phyloP scores from a whole-genome alignment of 2,888 invertebrate genomes.

The Oscheius sp. region DNA sequence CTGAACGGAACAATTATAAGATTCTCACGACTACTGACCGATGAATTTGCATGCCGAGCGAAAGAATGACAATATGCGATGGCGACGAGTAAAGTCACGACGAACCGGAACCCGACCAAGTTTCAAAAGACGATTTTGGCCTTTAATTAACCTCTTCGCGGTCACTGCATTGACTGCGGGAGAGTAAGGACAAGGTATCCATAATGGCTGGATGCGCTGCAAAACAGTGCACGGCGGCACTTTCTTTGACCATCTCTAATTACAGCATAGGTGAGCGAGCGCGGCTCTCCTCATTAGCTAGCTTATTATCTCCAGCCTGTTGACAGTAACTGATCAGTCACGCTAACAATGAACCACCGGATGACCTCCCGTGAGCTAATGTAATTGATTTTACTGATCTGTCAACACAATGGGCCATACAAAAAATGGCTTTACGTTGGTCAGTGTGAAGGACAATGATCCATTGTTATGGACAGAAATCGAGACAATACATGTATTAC shows the following conservation, averaged over 20 bases:
- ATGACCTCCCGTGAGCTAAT: conserved; percentile 22
- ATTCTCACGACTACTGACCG: conserved; percentile 21
- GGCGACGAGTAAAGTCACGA: background rate
- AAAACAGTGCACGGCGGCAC: conserved; percentile 29
- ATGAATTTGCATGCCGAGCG: conserved; percentile 14
- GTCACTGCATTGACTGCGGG: conserved; percentile 25
- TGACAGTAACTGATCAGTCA: conserved; percentile 33
- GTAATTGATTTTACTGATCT: conserved; percentile 18
- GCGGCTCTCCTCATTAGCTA: conserved; percentile 26
- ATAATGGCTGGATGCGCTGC: conserved; percentile 32
- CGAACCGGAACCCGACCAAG: background rate
- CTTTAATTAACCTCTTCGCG: conserved; percentile 28
- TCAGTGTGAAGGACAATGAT: background rate
- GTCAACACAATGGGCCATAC: conserved; percentile 1
- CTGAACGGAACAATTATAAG: conserved; percentile 19
- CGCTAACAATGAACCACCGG: conserved; percentile 12
- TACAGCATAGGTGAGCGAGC: conserved; percentile 30
- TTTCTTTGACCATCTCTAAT: conserved; percentile 23
- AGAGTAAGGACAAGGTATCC: conserved; percentile 23
- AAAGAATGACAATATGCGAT: background rate
- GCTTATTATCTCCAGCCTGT: conserved; percentile 28
- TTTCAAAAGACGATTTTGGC: conserved; percentile 5
- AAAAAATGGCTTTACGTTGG: background rate
- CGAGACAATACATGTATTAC: too few species aligned
- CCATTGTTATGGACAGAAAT: too few species aligned